Percentiles rank a stretch among this genome's conserved stretches.
Conservation (phyloP, 2,888 invertebrate genomes). For the Alviniconcha strummeri region DNA sequence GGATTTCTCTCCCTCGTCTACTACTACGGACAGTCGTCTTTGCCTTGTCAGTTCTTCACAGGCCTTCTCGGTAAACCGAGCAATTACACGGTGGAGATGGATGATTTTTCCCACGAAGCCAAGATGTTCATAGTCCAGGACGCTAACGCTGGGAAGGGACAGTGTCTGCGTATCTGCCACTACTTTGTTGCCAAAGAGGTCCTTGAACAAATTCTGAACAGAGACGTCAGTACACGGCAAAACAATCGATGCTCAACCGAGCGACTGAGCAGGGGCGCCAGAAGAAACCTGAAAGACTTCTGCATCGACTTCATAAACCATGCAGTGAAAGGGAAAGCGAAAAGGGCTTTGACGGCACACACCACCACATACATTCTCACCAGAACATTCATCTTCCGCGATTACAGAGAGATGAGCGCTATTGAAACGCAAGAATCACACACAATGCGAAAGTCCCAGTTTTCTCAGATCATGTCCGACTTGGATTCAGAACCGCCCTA, state of each 20-base stretch:
- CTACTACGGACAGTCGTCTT: slow-evolving; percentile 47
- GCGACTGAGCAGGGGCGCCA: slow-evolving; percentile 39
- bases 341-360: slow-evolving; percentile 33
- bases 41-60: slow-evolving; percentile 44
- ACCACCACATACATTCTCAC: slow-evolving; percentile 45
- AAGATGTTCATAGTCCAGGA: too few relatives aligned
- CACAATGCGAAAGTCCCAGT: slow-evolving; percentile 31
- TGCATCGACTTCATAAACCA: slow-evolving; percentile 45
- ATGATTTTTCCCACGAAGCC: too few relatives aligned
- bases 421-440: slow-evolving; percentile 36
- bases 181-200: slow-evolving; percentile 51
- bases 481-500: slow-evolving; percentile 46
- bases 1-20: slow-evolving; percentile 45
- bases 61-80: slow-evolving; percentile 14
- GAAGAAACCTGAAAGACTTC: slow-evolving; percentile 38
- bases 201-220: slow-evolving; percentile 29
- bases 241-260: not conserved
- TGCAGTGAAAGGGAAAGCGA: slow-evolving; percentile 39
- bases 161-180: slow-evolving; percentile 46
- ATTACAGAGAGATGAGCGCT: slow-evolving; percentile 44
- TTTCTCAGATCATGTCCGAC: slow-evolving; percentile 48
- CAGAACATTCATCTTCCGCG: slow-evolving; percentile 49
- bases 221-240: not conserved
- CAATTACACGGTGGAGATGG: slow-evolving; percentile 9
- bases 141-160: slow-evolving; percentile 31